Percentiles rank a stretch among this genome's conserved stretches.
Evolutionary conservation across 2,888 invertebrate species (phyloP).

Genomic region (Xestia xanthographa): DNA sequence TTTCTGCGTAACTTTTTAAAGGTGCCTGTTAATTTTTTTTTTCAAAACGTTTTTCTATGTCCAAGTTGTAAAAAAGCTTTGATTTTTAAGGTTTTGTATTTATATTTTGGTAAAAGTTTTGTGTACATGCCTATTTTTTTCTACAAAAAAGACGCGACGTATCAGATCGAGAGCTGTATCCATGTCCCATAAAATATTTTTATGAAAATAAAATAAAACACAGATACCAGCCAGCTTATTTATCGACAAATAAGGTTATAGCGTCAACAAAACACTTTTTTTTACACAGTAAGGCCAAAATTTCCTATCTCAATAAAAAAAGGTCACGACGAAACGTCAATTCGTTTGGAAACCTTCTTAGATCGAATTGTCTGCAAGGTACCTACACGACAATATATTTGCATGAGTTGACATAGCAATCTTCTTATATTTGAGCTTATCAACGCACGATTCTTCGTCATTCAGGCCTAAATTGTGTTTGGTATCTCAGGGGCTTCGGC

Average conservation of each 20-base stretch:
- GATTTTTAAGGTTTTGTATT: neutral
- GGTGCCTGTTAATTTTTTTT: constrained; percentile 24
- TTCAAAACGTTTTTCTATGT: neutral
- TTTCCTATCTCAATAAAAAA: constrained; percentile 80
- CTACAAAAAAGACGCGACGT: neutral
- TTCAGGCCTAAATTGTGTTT: constrained; percentile 78
- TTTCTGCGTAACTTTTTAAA: neutral
- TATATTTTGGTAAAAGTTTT: neutral
- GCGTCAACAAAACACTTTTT: constrained; percentile 68
- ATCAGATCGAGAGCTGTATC: neutral
- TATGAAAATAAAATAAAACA: constrained; percentile 41
- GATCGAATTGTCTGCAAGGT: constrained; percentile 79
- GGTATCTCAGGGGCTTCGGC: constrained; percentile 66
- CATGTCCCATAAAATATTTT: constrained; percentile 28
- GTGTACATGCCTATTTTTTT: neutral
- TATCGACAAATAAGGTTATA: constrained; percentile 59
- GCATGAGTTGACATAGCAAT: constrained; percentile 77
- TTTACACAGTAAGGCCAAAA: constrained; percentile 66
- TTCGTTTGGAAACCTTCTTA: constrained; percentile 75
- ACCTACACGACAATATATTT: constrained; percentile 73
- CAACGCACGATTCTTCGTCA: constrained; percentile 78
- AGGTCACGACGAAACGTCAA: constrained; percentile 80
- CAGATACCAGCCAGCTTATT: constrained; percentile 42
- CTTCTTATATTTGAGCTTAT: constrained; percentile 81
- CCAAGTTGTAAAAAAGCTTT: neutral